phyloP scores from a whole-genome alignment of 2,888 invertebrate species.

The Stenchaetothrips biformis region DNA sequence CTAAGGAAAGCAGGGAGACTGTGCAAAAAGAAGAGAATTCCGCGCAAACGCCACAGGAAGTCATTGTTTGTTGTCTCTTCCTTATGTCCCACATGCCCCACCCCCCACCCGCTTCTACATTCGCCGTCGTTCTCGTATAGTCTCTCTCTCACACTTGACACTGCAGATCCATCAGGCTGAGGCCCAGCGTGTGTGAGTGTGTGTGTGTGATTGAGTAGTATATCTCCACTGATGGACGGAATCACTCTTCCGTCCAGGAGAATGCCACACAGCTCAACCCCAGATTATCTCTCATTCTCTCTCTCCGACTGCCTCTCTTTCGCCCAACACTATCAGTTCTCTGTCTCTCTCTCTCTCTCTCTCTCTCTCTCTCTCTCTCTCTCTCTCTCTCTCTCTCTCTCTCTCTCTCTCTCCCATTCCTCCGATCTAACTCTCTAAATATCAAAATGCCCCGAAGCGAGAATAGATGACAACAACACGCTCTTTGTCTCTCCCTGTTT shows the following conservation, averaged over 20 bases:
- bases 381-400: too few species aligned
- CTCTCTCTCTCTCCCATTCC: background rate
- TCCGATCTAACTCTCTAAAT: background rate
- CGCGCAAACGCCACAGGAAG: background rate
- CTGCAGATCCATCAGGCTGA: slow-evolving; percentile 1
- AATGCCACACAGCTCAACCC: background rate
- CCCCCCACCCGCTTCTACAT: background rate
- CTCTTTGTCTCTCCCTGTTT: background rate
- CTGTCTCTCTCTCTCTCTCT: background rate
- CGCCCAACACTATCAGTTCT: background rate
- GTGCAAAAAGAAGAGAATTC: too few species aligned
- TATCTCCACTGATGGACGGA: slow-evolving; percentile 8
- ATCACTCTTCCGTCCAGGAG: background rate
- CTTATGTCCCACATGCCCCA: background rate
- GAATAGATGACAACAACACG: background rate
- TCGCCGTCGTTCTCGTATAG: background rate
- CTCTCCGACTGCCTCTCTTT: background rate
- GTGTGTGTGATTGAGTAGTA: slow-evolving; percentile 18
- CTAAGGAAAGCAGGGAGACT: too few species aligned
- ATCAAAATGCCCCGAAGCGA: background rate
- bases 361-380: background rate
- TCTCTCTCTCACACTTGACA: background rate
- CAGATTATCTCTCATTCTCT: slow-evolving; percentile 17
- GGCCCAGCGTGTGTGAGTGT: background rate
- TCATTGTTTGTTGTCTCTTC: background rate